Conservation (phyloP, 2,797 vertebrate species). For the Aviceda cuculoides region DNA sequence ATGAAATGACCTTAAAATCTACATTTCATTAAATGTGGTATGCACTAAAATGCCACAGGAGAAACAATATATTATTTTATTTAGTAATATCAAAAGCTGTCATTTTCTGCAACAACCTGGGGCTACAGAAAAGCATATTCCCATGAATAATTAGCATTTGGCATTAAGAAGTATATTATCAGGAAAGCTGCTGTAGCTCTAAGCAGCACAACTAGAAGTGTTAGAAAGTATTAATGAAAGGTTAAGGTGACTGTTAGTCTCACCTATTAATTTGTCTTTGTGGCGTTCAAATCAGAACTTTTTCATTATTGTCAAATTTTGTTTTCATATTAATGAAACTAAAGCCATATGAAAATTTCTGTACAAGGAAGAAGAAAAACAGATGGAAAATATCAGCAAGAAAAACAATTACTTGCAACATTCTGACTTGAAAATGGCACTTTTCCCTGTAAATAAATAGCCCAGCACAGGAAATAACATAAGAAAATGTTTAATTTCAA, state of each 20-base stretch:
- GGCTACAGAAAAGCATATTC: conserved; percentile 8
- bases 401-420: not conserved
- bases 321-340: not conserved
- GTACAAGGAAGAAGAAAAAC: not conserved
- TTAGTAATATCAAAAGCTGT: conserved; percentile 46
- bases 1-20: conserved; percentile 25
- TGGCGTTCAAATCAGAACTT: not conserved
- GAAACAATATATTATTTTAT: conserved; percentile 24
- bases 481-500: not conserved
- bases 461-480: not conserved
- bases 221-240: not conserved
- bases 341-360: not conserved
- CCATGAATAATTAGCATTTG: conserved; percentile 37
- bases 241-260: not conserved
- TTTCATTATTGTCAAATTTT: not conserved
- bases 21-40: not conserved
- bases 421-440: not conserved
- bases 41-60: not conserved
- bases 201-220: not conserved
- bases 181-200: not conserved
- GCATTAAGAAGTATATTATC: conserved; percentile 29
- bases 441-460: not conserved
- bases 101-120: conserved; percentile 31
- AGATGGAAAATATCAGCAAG: not conserved
- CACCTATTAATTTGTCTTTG: not conserved